Percentiles rank a stretch among this genome's conserved stretches.
These are phyloP conservation scores for Cancer borealis DNA, from an alignment of 2,888 invertebrate species.

Conservation along the genomic window DNA sequence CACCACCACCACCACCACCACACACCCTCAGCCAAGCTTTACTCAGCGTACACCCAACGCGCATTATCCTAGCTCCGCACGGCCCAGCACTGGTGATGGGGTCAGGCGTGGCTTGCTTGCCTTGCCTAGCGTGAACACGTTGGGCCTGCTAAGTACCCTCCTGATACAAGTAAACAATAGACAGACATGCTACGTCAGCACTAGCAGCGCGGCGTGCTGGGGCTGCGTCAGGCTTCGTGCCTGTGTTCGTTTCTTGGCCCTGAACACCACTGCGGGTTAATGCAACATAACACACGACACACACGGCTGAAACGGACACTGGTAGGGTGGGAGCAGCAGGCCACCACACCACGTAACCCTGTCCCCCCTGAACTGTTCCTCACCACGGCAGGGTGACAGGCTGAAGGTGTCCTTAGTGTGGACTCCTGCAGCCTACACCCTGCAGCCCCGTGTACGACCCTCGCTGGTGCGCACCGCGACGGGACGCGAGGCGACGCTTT, in stretches of 20 bases:
- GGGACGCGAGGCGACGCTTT: not conserved
- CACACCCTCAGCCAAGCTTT: not conserved
- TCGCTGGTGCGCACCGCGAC: conserved; percentile 56
- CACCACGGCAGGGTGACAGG: not conserved
- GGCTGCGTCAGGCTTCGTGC: not conserved
- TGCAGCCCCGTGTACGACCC: not conserved
- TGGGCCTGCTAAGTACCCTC: not conserved
- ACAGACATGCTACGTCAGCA: conserved; percentile 24
- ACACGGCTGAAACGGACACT: conserved; percentile 17
- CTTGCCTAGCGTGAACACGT: not conserved
- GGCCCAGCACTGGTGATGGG: not conserved
- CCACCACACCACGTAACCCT: not conserved
- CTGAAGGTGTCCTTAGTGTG: not conserved
- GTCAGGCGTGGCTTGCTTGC: conserved; percentile 2
- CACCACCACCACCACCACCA: conserved; percentile 38
- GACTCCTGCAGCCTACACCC: conserved; percentile 26
- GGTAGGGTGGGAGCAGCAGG: conserved; percentile 1
- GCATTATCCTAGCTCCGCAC: conserved; percentile 35
- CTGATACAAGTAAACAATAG: conserved; percentile 16
- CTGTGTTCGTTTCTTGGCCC: not conserved
- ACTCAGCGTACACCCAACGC: not conserved
- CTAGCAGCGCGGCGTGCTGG: not conserved
- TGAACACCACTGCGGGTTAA: conserved; percentile 23
- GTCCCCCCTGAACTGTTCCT: conserved; percentile 10
- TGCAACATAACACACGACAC: conserved; percentile 43